A percentile compares a stretch with the other conserved stretches of the same genome.
Conservation (phyloP, 2,113 vertebrate genomes). For the Gnathonemus echidnorhynchus region DNA sequence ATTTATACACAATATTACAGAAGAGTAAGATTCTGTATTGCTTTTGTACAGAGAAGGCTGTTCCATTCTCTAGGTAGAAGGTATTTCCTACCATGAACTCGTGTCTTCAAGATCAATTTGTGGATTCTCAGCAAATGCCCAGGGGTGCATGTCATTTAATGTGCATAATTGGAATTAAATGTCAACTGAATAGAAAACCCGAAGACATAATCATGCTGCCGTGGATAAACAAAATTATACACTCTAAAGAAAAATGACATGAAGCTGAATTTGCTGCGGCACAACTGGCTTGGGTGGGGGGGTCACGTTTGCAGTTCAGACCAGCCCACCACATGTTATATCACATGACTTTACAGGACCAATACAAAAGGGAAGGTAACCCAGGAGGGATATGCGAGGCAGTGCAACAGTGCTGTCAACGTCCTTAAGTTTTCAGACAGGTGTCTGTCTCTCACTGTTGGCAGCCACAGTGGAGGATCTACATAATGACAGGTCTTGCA, state of each 20-base stretch:
- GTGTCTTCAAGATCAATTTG: slow-evolving; percentile 14
- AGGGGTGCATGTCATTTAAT: slow-evolving; percentile 31
- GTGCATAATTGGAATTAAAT: slow-evolving; percentile 37
- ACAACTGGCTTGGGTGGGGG: neutral
- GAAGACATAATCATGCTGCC: neutral
- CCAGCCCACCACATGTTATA: neutral
- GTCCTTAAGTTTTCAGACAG: neutral
- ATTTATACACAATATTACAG: neutral
- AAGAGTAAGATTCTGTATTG: neutral
- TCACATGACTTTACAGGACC: neutral
- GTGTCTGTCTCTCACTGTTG: neutral
- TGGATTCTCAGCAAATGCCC: slow-evolving; percentile 31
- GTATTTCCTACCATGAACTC: neutral
- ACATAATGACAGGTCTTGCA: neutral
- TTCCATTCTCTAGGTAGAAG: neutral
- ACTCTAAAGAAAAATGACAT: neutral
- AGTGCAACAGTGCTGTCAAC: neutral
- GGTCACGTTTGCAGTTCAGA: neutral
- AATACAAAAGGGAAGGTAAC: neutral
- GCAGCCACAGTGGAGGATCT: neutral
- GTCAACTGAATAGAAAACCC: slow-evolving; percentile 32
- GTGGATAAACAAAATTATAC: neutral
- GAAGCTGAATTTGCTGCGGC: neutral
- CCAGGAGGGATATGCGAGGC: neutral
- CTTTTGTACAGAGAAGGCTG: neutral